Conservation (phyloP, 2,888 invertebrate genomes). For the Ischnus inquisitorius region DNA sequence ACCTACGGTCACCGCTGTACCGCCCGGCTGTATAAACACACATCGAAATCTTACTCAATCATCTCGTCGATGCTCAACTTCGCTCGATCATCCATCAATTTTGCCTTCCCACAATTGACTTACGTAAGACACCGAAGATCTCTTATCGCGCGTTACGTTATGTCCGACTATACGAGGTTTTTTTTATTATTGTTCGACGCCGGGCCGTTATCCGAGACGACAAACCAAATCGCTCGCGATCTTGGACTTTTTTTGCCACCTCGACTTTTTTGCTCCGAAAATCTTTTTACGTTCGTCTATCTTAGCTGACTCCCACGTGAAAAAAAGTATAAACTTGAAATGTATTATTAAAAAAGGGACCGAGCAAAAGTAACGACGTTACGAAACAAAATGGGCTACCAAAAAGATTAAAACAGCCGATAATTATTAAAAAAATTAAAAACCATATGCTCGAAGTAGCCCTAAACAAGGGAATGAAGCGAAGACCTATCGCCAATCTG, state of each 20-base stretch:
- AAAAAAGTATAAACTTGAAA: no score
- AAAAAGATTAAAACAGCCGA: no score
- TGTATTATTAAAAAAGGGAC: no score
- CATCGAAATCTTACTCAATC: slow-evolving; percentile 55
- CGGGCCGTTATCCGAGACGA: neutral
- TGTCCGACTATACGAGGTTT: neutral
- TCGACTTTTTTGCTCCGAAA: neutral
- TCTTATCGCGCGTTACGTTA: slow-evolving; percentile 31
- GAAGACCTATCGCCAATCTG: no score
- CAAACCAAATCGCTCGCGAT: neutral
- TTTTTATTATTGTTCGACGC: neutral
- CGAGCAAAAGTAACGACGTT: no score
- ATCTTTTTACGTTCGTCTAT: neutral
- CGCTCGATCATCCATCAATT: neutral
- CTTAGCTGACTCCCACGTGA: no score
- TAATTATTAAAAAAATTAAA: no score
- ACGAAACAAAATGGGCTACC: no score
- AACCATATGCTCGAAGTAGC: no score
- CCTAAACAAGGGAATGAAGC: no score
- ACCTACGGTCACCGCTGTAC: slow-evolving; percentile 44
- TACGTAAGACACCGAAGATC: slow-evolving; percentile 20
- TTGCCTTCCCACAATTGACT: slow-evolving; percentile 31
- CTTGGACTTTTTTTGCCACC: neutral
- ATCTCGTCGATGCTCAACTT: slow-evolving; percentile 27
- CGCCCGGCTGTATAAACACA: slow-evolving; percentile 34